Evolutionary conservation across 1,140 invertebrate species (phyloP).

Genomic region (Myzus persicae): DNA sequence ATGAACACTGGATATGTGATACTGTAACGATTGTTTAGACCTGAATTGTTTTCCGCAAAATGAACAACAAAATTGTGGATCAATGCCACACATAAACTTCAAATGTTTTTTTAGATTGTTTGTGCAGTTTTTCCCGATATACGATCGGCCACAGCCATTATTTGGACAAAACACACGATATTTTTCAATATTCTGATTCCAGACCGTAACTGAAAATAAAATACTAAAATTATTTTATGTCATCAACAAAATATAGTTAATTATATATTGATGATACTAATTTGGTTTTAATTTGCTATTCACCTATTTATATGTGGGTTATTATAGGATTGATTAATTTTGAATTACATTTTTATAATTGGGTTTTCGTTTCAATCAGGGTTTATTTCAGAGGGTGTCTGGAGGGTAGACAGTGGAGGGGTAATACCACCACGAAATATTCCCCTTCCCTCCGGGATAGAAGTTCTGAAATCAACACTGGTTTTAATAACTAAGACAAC

Average conservation of each 20-base stretch:
- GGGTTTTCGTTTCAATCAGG: too few species aligned
- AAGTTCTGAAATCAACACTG: too few species aligned
- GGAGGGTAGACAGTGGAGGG: too few species aligned
- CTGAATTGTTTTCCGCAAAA: slow-evolving; percentile 59
- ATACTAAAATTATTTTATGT: not conserved
- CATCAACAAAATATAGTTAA: not conserved
- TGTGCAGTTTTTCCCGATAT: slow-evolving; percentile 62
- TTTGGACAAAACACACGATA: not conserved
- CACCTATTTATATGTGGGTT: too few species aligned
- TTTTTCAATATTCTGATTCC: not conserved
- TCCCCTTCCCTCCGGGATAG: too few species aligned
- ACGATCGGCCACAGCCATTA: slow-evolving; percentile 50
- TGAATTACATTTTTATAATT: too few species aligned
- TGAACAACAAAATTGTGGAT: slow-evolving; percentile 68
- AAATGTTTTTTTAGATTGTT: slow-evolving; percentile 67
- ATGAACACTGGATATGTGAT: slow-evolving; percentile 30
- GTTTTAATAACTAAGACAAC: not conserved
- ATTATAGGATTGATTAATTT: too few species aligned
- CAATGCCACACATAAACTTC: slow-evolving; percentile 69
- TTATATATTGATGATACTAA: too few species aligned
- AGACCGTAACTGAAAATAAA: not conserved
- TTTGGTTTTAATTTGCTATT: too few species aligned
- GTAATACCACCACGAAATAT: too few species aligned
- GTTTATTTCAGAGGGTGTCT: too few species aligned
- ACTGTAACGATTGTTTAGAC: slow-evolving; percentile 22